Base-by-base conservation (phyloP, 1,140 invertebrate species). In the Macrocentrus cingulum region DNA sequence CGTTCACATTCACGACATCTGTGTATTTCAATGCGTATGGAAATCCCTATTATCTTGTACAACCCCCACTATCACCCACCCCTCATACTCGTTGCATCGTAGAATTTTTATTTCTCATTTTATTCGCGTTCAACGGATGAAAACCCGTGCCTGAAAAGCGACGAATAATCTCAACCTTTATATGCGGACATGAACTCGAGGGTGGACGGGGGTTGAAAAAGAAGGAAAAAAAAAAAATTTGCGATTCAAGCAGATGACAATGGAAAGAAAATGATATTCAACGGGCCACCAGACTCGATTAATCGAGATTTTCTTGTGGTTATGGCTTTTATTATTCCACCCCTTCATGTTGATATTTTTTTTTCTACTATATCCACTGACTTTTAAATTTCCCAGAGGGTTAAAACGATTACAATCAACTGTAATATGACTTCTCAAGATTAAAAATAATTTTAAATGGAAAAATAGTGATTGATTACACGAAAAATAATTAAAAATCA, bases 41-140 rank as follows among this genome's bases (percentile, higher is more conserved):
- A 19, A 25, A 34, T 18, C 54, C 39, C 54, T 34, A 56, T 56
- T 56, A 56, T 56, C 54, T n/a, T 34, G 29, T 56, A 20, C 49
- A 34, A 20, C 34, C 22, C 32, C 32, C 37, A 6, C 18, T 50
- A 9, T 15, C 42, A 16, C 20, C 13, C 18, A 19, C 23, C 29
- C 22, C 32, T n/a, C n/a, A n/a, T n/a, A n/a, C 36, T 49, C 25
- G 16, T 15, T 13, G n/a, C 32, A 8, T 39, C 29, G 16, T n/a
- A 44, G 19, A 51, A 23, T n/a, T 9, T 19, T 50, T 29, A 4
- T 22, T 25, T 36, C 46, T 32, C 13, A 25, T 8, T 46, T 46
- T 44, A 37, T 44, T 32, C 15, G 16, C 29, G 13, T 37, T 8
- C 54, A 25, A 39, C 7, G 34, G 54, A 39, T 48, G 45, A 37